A percentile compares a stretch with the other conserved stretches of the same genome.
Conservation (phyloP, 30 jellyfish, hydroid and myxozoan genomes). For the Catostylus mosaicus region DNA sequence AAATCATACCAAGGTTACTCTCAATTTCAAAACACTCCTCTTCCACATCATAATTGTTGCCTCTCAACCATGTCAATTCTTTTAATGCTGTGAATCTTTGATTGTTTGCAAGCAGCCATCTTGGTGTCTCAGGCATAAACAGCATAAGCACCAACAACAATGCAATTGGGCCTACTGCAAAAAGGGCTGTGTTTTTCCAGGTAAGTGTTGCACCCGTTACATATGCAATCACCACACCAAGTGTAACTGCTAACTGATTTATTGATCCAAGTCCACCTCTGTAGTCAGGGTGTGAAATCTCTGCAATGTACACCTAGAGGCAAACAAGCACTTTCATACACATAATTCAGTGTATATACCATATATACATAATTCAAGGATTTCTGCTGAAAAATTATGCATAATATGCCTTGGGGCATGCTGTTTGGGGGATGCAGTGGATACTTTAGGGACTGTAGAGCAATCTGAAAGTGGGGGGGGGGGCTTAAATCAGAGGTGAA, state of each 20-base stretch:
- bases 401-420: too few species aligned
- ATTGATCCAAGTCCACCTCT: conserved; percentile 99
- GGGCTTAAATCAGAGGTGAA: too few species aligned
- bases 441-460: too few species aligned
- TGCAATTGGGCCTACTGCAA: conserved; percentile 79
- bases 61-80: conserved; percentile 84
- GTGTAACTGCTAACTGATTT: conserved; percentile 87
- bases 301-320: conserved; percentile 93
- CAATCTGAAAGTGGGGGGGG: too few species aligned
- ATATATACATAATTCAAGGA: too few species aligned
- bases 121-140: conserved; percentile 97
- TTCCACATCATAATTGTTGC: conserved; percentile 87
- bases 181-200: conserved; percentile 88
- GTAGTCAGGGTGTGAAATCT: conserved; percentile 77
- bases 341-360: too few species aligned
- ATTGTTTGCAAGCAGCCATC: conserved; percentile 94
- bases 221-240: conserved; percentile 80
- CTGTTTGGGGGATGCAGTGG: too few species aligned
- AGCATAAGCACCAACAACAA: conserved; percentile 72
- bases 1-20: conserved; percentile 81
- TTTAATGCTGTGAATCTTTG: conserved; percentile 77
- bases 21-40: conserved; percentile 97
- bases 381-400: too few species aligned
- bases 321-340: too few species aligned
- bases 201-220: conserved; percentile 64